Conservation (phyloP, 2,888 invertebrate genomes). For the Phania funesta region DNA sequence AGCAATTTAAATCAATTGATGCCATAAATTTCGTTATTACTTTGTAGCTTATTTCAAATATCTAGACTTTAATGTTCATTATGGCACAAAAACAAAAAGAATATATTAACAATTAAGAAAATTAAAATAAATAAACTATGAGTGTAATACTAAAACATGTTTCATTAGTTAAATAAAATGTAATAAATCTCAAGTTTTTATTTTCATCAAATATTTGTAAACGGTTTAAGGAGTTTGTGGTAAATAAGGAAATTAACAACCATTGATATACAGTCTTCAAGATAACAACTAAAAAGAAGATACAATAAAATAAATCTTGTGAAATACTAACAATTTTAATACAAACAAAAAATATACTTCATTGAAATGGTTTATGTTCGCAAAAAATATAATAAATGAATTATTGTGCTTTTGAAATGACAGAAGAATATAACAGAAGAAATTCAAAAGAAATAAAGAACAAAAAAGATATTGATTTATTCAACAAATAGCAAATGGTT, state of each 20-base stretch:
- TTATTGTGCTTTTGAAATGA: background rate
- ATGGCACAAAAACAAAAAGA: slow-evolving; percentile 1
- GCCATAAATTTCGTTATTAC: slow-evolving; percentile 56
- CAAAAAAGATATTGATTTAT: background rate
- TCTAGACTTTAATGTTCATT: slow-evolving; percentile 29
- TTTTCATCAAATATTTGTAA: background rate
- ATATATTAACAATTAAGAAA: background rate
- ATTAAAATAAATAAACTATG: background rate
- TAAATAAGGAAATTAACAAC: background rate
- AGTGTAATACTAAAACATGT: slow-evolving; percentile 11
- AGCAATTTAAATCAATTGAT: slow-evolving; percentile 62
- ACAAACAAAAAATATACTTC: background rate
- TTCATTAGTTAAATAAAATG: slow-evolving; percentile 17
- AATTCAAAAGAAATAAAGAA: background rate
- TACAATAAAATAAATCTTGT: background rate
- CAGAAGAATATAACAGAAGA: background rate
- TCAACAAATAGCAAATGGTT: too few species aligned
- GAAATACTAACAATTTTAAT: background rate
- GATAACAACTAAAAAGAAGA: background rate
- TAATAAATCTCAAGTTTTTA: slow-evolving; percentile 19
- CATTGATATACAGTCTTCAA: too few species aligned
- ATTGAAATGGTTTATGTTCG: background rate
- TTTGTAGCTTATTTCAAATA: slow-evolving; percentile 47
- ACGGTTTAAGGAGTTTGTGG: too few species aligned
- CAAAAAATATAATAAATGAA: background rate